A percentile compares a stretch with the other conserved stretches of the same genome.
phyloP scores from a whole-genome alignment of 2,113 vertebrate genomes.

The Balaenoptera acutorostrata region DNA sequence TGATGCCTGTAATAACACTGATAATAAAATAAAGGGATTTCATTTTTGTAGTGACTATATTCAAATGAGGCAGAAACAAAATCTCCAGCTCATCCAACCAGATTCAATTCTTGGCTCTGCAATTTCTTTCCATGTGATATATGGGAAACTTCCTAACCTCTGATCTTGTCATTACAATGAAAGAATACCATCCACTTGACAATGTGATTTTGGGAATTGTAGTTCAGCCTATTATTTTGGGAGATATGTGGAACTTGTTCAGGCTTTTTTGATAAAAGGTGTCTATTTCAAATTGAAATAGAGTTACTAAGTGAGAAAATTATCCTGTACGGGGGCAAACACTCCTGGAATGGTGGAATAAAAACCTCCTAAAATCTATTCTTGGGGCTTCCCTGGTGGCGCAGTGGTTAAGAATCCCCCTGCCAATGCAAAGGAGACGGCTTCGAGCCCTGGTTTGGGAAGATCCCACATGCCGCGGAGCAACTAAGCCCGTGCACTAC shows the following conservation, averaged over 20 bases:
- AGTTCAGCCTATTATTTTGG: background rate
- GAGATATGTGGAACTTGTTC: background rate
- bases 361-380: background rate
- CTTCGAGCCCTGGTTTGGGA: too few species aligned
- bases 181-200: background rate
- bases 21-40: background rate
- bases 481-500: too few species aligned
- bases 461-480: too few species aligned
- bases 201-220: background rate
- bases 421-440: too few species aligned
- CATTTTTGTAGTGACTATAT: background rate
- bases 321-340: background rate
- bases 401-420: too few species aligned
- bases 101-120: background rate
- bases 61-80: background rate
- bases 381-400: too few species aligned
- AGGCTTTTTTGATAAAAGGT: background rate
- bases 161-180: background rate
- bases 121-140: background rate
- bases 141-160: background rate
- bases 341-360: background rate
- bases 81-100: background rate
- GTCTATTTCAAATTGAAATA: background rate
- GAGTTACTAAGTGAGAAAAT: background rate
- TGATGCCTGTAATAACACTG: background rate